Percentiles rank a stretch among this genome's conserved stretches.
phyloP scores from a whole-genome alignment of 2,797 vertebrate genomes.

The Crax fasciolata region DNA sequence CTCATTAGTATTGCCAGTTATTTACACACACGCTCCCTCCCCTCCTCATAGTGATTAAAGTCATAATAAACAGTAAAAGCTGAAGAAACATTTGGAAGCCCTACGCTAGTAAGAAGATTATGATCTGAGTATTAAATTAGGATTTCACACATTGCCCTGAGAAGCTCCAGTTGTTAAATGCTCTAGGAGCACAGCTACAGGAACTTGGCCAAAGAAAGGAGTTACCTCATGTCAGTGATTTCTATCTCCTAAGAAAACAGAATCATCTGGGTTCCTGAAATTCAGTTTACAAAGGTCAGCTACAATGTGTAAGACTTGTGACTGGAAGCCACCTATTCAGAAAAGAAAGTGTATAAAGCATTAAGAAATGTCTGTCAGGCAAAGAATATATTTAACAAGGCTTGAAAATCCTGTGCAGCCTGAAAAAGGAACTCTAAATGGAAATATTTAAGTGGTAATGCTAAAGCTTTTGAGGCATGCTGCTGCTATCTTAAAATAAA shows the following conservation, averaged over 20 bases:
- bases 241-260: too few species aligned
- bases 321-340: not conserved
- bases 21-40: not conserved
- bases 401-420: not conserved
- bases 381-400: not conserved
- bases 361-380: not conserved
- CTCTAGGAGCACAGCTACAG: not conserved
- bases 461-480: not conserved
- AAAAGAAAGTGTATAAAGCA: not conserved
- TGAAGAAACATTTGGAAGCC: not conserved
- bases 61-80: not conserved
- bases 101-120: not conserved
- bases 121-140: not conserved
- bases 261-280: not conserved
- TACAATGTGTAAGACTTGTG: not conserved
- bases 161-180: not conserved
- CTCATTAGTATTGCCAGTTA: not conserved
- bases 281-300: not conserved
- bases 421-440: not conserved
- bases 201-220: not conserved
- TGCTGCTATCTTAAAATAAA: not conserved
- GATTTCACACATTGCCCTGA: not conserved
- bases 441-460: not conserved
- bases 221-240: not conserved
- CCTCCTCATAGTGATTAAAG: not conserved